These are phyloP conservation scores for Zeugodacus cucurbitae DNA, from an alignment of 1,140 invertebrate species.

Conservation along the genomic window DNA sequence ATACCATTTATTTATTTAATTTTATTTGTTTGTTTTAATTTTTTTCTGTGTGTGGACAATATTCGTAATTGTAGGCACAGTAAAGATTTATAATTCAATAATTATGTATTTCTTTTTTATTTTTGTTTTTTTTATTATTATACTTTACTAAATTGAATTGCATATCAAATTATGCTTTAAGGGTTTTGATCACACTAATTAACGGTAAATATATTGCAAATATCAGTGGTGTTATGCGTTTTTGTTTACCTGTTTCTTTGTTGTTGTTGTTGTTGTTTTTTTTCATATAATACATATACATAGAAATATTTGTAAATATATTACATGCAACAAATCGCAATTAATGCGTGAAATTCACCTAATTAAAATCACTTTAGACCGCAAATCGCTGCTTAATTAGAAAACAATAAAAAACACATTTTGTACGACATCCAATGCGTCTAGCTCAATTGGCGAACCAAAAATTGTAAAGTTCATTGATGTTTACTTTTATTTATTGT, in stretches of 20 bases:
- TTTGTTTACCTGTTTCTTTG: neutral
- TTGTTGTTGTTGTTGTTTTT: neutral
- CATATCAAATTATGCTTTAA: neutral
- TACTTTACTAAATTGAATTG: neutral
- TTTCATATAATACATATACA: neutral
- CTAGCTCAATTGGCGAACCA: no score
- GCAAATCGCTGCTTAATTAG: no score
- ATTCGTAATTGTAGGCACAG: neutral
- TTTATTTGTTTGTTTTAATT: neutral
- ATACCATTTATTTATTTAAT: neutral
- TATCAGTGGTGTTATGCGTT: constrained; percentile 13
- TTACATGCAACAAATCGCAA: no score
- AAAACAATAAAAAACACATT: no score
- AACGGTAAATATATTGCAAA: neutral
- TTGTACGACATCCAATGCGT: no score
- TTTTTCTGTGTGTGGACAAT: constrained; percentile 3
- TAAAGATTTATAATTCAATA: neutral
- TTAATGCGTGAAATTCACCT: no score
- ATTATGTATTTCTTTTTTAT: no score
- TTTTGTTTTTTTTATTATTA: neutral
- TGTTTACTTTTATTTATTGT: neutral
- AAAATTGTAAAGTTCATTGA: neutral
- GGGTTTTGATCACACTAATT: no score
- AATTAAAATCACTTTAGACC: no score
- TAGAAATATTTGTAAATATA: no score